Evolutionary conservation across 2,797 vertebrate species (phyloP).

Genomic region (Chrysolophus pictus): DNA sequence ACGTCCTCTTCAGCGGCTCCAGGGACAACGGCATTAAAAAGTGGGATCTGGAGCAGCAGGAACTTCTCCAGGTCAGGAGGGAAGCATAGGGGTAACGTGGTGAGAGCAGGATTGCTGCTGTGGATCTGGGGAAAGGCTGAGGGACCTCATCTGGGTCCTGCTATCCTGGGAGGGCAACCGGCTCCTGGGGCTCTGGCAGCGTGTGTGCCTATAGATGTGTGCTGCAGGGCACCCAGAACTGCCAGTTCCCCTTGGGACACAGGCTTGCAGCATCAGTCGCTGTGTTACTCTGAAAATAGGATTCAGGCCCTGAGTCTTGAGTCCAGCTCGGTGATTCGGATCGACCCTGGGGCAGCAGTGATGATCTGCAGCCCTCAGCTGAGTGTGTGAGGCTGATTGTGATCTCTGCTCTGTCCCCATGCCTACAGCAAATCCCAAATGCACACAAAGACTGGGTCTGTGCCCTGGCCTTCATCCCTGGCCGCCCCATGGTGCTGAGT

Average conservation of each 20-base stretch:
- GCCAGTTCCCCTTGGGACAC: background rate
- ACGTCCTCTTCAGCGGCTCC: slow-evolving; percentile 93
- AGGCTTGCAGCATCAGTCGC: background rate
- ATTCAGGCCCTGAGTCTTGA: background rate
- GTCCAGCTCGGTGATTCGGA: accelerated
- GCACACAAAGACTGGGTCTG: slow-evolving; percentile 99
- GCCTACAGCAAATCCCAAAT: slow-evolving; percentile 94
- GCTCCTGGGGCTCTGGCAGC: background rate
- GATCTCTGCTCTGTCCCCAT: background rate
- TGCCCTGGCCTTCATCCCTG: slow-evolving; percentile 91
- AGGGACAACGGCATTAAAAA: slow-evolving; percentile 98
- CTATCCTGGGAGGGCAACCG: background rate
- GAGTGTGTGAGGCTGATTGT: background rate
- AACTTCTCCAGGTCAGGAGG: slow-evolving; percentile 89
- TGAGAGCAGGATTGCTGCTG: background rate
- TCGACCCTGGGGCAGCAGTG: background rate
- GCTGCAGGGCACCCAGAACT: background rate
- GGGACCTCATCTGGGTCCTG: background rate
- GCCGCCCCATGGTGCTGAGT: slow-evolving; percentile 93
- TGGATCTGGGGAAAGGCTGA: background rate
- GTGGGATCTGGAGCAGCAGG: slow-evolving; percentile 96
- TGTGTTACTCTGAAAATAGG: background rate
- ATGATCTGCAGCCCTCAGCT: background rate
- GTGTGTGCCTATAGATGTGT: accelerated
- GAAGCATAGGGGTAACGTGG: background rate